Evolutionary conservation across 2,888 invertebrate genomes (phyloP), one percentile per base, ranked within the genome.

Genomic region (Drosophila sordidapex): DNA sequence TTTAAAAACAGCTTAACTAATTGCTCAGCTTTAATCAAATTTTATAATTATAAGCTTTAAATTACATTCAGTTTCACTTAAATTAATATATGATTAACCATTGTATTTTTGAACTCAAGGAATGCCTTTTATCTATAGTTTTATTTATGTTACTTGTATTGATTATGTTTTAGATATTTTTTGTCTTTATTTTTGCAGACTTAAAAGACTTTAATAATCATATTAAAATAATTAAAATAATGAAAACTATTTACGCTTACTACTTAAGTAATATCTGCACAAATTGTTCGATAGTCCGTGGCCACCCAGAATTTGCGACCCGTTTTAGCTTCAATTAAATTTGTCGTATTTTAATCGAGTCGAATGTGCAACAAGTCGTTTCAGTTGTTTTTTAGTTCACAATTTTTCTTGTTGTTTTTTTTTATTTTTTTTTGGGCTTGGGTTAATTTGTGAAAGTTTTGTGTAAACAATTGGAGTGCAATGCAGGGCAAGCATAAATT

Each of bases 371-470:
- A 67, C 79, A 79, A 79, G 65, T 69, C 58, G 52, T 35, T 69
- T 72, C 68, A 72, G 61, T 46, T 31, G 48, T 67, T 68, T 60
- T 74, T 66, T 74, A 60, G 68, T 76, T 82, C 83, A 77, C 80
- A 82, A 64, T 76, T 57, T 70, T 67, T 29, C 6, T 15, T 46
- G 61, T 35, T 31, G 38, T 59, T 60, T 51, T 72, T 72, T 61
- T 73, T 27, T 49, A n/a, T 25, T 18, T 36, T 38, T 38, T 40
- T 5, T 51, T 58, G 65, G 65, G 51, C 48, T 66, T 74, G 87
- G 71, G 73, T 88, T 87, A 89, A 87, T 87, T 87, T 87, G 87
- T 87, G 87, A 87, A 87, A 87, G 87, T 87, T 87, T 89, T 89
- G 89, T 89, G 85, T 78, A 89, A 87, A 87, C 87, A 87, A 87